phyloP scores from a whole-genome alignment of 2,113 vertebrate genomes.

The Sinocyclocheilus anophthalmus region DNA sequence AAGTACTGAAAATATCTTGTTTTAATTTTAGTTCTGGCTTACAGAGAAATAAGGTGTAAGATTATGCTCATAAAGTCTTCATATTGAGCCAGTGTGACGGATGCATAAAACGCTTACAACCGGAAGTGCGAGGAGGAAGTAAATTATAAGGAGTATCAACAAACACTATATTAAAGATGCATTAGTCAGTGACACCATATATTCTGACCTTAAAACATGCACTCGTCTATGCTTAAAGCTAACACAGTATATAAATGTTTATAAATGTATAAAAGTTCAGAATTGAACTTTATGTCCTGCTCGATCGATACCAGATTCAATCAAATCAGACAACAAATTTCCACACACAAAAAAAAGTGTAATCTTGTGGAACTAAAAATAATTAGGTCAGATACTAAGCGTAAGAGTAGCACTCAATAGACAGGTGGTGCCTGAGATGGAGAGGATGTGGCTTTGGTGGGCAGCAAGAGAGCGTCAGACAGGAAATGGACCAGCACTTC shows the following conservation, averaged over 20 bases:
- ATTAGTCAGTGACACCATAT: slow-evolving; percentile 26
- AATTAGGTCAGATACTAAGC: slow-evolving; percentile 9
- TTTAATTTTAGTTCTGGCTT: background rate
- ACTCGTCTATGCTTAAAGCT: background rate
- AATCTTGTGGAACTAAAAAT: background rate
- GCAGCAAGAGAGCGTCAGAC: slow-evolving; percentile 71
- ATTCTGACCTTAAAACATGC: background rate
- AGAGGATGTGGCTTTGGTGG: slow-evolving; percentile 79
- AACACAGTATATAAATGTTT: background rate
- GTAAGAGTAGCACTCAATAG: slow-evolving; percentile 39
- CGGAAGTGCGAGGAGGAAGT: slow-evolving; percentile 48
- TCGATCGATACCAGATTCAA: background rate
- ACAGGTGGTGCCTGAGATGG: slow-evolving; percentile 57
- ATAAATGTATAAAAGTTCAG: no score
- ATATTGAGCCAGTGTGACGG: background rate
- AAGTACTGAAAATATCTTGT: background rate
- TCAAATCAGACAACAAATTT: background rate
- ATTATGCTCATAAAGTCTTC: background rate
- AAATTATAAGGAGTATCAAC: slow-evolving; percentile 5
- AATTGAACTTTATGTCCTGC: background rate
- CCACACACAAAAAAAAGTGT: background rate
- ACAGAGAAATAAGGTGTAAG: background rate
- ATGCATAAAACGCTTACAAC: slow-evolving; percentile 11
- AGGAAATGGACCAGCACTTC: slow-evolving; percentile 73
- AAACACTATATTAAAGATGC: slow-evolving; percentile 38